phyloP scores from a whole-genome alignment of 2,888 invertebrate genomes.

The Spodoptera picta region DNA sequence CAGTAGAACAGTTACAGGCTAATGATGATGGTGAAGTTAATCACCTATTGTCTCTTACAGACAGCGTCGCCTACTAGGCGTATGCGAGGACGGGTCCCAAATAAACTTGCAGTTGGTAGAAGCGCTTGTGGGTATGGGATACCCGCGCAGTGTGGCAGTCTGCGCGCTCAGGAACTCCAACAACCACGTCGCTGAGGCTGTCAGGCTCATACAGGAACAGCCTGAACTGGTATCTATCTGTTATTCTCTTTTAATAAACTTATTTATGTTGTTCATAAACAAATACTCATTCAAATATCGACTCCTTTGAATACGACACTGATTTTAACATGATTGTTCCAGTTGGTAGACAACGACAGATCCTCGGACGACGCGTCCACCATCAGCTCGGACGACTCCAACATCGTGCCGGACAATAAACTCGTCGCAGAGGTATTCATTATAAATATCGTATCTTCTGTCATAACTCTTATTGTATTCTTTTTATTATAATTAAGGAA shows the following conservation, averaged over 20 bases:
- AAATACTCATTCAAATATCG: no score
- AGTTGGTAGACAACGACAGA: slow-evolving; percentile 65
- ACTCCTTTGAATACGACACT: no score
- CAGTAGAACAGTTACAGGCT: no score
- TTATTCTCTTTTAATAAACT: no score
- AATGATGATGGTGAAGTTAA: no score
- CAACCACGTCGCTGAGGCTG: slow-evolving; percentile 91
- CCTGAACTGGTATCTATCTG: slow-evolving; percentile 80
- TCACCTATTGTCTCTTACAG: slow-evolving; percentile 63
- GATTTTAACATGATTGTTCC: slow-evolving; percentile 5
- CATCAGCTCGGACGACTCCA: slow-evolving; percentile 67
- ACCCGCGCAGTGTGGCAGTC: slow-evolving; percentile 87
- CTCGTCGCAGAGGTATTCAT: slow-evolving; percentile 71
- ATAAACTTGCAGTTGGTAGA: slow-evolving; percentile 85
- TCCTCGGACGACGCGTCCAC: slow-evolving; percentile 63
- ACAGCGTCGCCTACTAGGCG: slow-evolving; percentile 86
- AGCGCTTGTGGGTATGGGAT: slow-evolving; percentile 92
- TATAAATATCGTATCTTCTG: no score
- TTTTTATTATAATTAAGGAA: no score
- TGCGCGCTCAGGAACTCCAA: slow-evolving; percentile 90
- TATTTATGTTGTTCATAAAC: no score
- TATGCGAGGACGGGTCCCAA: slow-evolving; percentile 89
- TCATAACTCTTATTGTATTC: no score
- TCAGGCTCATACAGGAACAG: slow-evolving; percentile 90
- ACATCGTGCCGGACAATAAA: slow-evolving; percentile 69